Evolutionary conservation across 2,888 invertebrate genomes (phyloP), one percentile per base, ranked within the genome.

Genomic region (Thecocarcelia acutangulata): DNA sequence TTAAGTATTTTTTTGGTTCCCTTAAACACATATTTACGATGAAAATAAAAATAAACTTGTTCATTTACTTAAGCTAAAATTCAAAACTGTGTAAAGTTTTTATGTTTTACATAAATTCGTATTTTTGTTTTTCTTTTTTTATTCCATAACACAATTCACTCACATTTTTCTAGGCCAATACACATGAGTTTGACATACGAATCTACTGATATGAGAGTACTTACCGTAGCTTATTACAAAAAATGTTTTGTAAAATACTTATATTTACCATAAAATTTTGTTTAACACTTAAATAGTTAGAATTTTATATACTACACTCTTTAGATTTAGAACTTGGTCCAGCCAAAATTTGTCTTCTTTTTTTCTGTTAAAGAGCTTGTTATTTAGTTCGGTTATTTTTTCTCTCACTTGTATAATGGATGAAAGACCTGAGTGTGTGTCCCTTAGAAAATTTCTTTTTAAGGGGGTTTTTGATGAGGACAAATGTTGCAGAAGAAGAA

Each of bases 381-480:
- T n/a, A 50, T 42, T 64, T 48, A 19, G 42, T 50, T 50, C 21
- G 17, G 12, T 28, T 5, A 33, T 33, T 72, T 21, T 52, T 50
- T 58, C 40, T 64, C 42, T 56, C 33, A 33, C 40, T 68, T 64
- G 37, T 79, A 54, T 61, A 24, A 63, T 54, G 17, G 40, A 50
- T 69, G 64, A 69, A 75, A 80, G 54, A 50, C 81, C 69, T 82
- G 78, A 82, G 78, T 21, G 40, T 74, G 78, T 21, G 40, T 74
- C 28, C 40, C 24, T 54, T 54, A 21, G 19, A 24, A 24, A 21
- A 72, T 52, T 48, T 24, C 9, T 33, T 5, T 58, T 48, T 28
- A 58, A 19, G 46, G 11, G 37, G 50, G 59, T 24, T 61, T 33
- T 68, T 52, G 11, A 54, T 21, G 12, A 59, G 56, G 15, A 48